These are phyloP conservation scores for Mormyrus iriodes DNA, from an alignment of 2,113 vertebrate genomes.

Conservation along the genomic window DNA sequence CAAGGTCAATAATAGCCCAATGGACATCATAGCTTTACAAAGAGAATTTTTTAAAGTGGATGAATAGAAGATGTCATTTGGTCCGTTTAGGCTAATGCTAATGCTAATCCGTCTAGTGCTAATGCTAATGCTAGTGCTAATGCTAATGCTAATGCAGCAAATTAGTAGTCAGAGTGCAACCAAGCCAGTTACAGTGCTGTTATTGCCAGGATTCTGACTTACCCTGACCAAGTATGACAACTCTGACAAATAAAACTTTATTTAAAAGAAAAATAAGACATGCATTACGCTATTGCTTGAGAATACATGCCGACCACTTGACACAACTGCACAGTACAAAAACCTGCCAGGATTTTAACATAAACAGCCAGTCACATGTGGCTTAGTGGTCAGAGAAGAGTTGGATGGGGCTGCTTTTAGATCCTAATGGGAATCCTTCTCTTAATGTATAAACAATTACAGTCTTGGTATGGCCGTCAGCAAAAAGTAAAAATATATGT, in stretches of 20 bases:
- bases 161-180: conserved; percentile 61
- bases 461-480: conserved; percentile 57
- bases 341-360: conserved; percentile 7
- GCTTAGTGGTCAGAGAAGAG: background rate
- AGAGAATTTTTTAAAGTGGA: conserved; percentile 6
- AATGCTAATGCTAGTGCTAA: conserved; percentile 38
- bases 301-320: background rate
- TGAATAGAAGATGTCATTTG: conserved; percentile 58
- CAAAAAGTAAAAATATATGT: conserved; percentile 50
- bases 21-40: conserved; percentile 4
- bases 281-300: background rate
- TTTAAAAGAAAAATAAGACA: background rate
- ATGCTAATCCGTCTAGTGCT: conserved; percentile 37
- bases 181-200: conserved; percentile 45
- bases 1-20: background rate
- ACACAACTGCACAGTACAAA: background rate
- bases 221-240: conserved; percentile 22
- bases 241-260: background rate
- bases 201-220: conserved; percentile 34
- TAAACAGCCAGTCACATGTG: background rate
- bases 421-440: conserved; percentile 40
- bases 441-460: conserved; percentile 59
- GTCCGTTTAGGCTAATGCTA: conserved; percentile 32
- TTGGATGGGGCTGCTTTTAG: conserved; percentile 44
- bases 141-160: conserved; percentile 44